These are phyloP conservation scores for Eolophus roseicapilla DNA, from an alignment of 2,113 vertebrate species.

Conservation along the genomic window DNA sequence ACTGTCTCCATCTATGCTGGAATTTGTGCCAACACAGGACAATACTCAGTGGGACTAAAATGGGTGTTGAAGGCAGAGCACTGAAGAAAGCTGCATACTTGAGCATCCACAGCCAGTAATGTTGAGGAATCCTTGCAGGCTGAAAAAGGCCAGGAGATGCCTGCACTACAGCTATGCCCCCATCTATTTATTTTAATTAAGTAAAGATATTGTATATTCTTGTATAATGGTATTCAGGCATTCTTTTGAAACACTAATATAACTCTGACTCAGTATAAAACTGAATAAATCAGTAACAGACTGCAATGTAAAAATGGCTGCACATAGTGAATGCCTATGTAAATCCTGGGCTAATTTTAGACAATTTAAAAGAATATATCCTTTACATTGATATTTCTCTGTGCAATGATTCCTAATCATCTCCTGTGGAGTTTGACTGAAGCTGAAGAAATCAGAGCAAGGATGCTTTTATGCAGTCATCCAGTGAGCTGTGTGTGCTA, in stretches of 20 bases:
- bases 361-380: not conserved
- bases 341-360: not conserved
- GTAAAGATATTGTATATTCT: not conserved
- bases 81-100: not conserved
- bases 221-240: not conserved
- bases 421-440: not conserved
- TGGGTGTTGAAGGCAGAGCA: not conserved
- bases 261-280: not conserved
- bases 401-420: not conserved
- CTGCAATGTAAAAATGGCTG: not conserved
- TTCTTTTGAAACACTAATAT: not conserved
- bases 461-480: not conserved
- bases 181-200: not conserved
- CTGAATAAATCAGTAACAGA: not conserved
- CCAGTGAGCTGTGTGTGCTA: fast-evolving
- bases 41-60: not conserved
- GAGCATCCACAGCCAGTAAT: not conserved
- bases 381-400: not conserved
- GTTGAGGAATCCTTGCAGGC: not conserved
- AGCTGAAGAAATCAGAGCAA: not conserved
- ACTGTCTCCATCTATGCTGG: not conserved
- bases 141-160: not conserved
- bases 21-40: not conserved
- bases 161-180: not conserved
- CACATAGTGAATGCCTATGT: not conserved